Conservation (phyloP, 2,113 vertebrate genomes). For the Phaetusa simplex region DNA sequence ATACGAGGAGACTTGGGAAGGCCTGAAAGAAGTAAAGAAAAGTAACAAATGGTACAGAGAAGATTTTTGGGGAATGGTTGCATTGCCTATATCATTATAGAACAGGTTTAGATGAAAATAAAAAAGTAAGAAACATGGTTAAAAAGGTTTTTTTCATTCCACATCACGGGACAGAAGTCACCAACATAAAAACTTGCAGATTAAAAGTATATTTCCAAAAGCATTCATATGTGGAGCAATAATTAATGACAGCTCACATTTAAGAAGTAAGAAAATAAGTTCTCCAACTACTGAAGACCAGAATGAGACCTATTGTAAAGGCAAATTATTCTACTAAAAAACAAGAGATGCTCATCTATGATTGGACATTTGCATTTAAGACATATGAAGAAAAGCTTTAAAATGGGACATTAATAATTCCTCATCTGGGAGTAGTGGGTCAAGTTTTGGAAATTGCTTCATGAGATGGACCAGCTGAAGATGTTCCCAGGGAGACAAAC, state of each 20-base stretch:
- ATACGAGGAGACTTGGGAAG: not conserved
- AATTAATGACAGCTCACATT: not conserved
- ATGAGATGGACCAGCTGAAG: not conserved
- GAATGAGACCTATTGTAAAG: not conserved
- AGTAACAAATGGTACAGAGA: not conserved
- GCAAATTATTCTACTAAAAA: not conserved
- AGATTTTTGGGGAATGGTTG: not conserved
- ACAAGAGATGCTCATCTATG: not conserved
- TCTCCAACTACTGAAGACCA: not conserved
- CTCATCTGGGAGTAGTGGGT: not conserved
- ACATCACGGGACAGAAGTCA: not conserved
- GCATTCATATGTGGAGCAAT: not conserved
- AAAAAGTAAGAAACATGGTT: not conserved
- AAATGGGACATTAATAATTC: not conserved
- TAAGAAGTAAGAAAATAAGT: not conserved
- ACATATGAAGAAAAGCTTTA: not conserved
- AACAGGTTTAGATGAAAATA: not conserved
- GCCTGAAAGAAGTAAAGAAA: not conserved
- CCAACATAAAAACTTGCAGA: not conserved
- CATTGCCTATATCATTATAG: not conserved
- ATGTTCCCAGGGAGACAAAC: not conserved
- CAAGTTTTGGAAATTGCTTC: not conserved
- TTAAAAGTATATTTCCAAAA: not conserved
- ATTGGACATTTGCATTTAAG: not conserved
- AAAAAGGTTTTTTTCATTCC: not conserved